Evolutionary conservation across 2,113 vertebrate genomes (phyloP), one percentile per base, ranked within the genome.

Genomic region (Passer domesticus): DNA sequence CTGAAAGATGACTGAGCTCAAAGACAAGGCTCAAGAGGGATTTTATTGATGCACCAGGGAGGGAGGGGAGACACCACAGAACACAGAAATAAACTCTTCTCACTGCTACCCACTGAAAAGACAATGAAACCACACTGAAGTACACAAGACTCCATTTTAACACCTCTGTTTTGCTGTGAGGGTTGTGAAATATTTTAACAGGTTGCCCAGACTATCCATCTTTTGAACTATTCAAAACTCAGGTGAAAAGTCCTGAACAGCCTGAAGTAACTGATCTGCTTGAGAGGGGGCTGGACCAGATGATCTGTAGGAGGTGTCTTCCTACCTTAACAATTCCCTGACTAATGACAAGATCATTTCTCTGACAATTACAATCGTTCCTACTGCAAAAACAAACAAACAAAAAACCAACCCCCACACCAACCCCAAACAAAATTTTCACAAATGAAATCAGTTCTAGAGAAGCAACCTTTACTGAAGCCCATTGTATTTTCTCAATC

Each of bases 391-490:
- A 56, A 14, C 4, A 11, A 56, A 14, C 4, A 11, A 31, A 17
- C 2, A 49, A 13, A 52, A 23, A 20, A 7, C 4, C 41, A 27
- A 31, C 3, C 2, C 12, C 14, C 14, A 33, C 12, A n/a, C 2
- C 5, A 83, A n/a, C 7, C 21, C 6, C 41, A 55, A 60, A 43
- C 3, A 73, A 79, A 55, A 59, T 13, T 13, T 55, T 44, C 56
- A 60, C 6, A 66, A 81, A 55, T 11, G 8, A 10, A 35, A 47
- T 19, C 15, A 4, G 9, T 63, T 27, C 64, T 25, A 75, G 35
- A 27, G 35, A 55, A 75, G n/a, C 3, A 66, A 53, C 62, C 22
- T 47, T 55, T 33, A 67, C 21, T 44, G 13, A 55, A 75, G 70
- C 6, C 28, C 22, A 79, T 2, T 4, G 2, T 43, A 33, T 10